Evolutionary conservation across 2,113 vertebrate genomes (phyloP), one percentile per base, ranked within the genome.

Genomic region (Cinclus mexicanus): DNA sequence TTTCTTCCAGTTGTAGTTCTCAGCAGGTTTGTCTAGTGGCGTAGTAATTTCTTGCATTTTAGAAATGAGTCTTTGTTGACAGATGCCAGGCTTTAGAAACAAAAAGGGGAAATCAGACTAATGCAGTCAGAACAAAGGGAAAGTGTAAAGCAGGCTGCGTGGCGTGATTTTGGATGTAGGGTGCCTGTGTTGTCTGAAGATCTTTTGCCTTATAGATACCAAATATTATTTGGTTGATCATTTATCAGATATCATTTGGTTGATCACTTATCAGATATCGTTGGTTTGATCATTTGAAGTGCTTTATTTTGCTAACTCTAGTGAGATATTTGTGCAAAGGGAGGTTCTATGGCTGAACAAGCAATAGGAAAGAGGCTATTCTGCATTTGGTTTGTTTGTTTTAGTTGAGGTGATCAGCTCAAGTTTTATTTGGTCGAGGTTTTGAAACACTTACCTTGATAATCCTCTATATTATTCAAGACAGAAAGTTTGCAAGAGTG

Each of bases 261-360:
- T 28, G 26, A 17, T 52, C 50, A 29, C 29, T 52, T 52, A 17
- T 52, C 50, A 52, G 29, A 52, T 52, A 52, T 29, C 26, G 29
- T 52, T 52, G 50, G 26, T 93, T 78, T 86, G 39, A 55, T 95
- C 13, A 14, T 83, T 78, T 89, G 80, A 61, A 12, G 5, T 52
- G 20, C 42, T 94, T 94, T 93, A 39, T 94, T 89, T 47, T 70
- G 37, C n/a, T 71, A 31, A 61, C 57, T 86, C 23, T 56, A 61
- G 49, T 77, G 72, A 71, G 55, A 61, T 80, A 21, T 63, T 72
- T 89, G 12, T 81, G 84, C 24, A 76, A 74, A 53, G 10, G 25
- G 4, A 5, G 6, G 12, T 44, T 91, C 46, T 0, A 0, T 63
- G 26, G 1, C 44, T 80, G 42, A 41, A 31, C 37, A 50, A 85